These are phyloP conservation scores for Trachurus trachurus DNA, from an alignment of 2,797 vertebrate genomes.

Conservation along the genomic window DNA sequence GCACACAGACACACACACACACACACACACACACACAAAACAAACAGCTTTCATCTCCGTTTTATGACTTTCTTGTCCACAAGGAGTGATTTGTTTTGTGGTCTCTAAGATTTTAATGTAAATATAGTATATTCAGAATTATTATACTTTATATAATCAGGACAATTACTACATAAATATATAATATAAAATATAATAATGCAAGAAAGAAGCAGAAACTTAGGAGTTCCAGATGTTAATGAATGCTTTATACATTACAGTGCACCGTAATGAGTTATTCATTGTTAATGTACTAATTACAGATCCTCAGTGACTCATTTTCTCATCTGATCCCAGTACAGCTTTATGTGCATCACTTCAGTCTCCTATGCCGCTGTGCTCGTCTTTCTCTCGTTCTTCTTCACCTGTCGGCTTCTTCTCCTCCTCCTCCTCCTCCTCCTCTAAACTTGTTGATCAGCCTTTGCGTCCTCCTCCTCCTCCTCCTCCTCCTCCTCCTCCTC, in stretches of 20 bases:
- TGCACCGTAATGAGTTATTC: neutral
- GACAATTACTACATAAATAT: neutral
- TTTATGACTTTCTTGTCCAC: no score
- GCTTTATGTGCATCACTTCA: neutral
- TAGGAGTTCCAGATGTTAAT: no score
- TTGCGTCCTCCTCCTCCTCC: neutral
- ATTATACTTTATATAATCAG: neutral
- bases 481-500: neutral
- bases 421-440: slow-evolving; percentile 3
- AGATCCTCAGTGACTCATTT: neutral
- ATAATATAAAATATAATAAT: neutral
- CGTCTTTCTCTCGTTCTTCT: neutral
- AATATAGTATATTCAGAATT: neutral
- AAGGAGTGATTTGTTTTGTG: neutral
- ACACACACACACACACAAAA: no score
- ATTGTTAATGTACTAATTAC: neutral
- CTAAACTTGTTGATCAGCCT: slow-evolving; percentile 29
- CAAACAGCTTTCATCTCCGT: neutral
- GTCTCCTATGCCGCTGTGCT: neutral
- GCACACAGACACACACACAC: no score
- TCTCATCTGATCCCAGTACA: neutral
- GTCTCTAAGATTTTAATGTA: no score
- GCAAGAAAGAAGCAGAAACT: no score
- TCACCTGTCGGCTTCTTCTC: slow-evolving; percentile 17
- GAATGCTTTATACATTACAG: neutral